Evolutionary conservation across 1,140 invertebrate species (phyloP).

Genomic region (Sycophila sp.): DNA sequence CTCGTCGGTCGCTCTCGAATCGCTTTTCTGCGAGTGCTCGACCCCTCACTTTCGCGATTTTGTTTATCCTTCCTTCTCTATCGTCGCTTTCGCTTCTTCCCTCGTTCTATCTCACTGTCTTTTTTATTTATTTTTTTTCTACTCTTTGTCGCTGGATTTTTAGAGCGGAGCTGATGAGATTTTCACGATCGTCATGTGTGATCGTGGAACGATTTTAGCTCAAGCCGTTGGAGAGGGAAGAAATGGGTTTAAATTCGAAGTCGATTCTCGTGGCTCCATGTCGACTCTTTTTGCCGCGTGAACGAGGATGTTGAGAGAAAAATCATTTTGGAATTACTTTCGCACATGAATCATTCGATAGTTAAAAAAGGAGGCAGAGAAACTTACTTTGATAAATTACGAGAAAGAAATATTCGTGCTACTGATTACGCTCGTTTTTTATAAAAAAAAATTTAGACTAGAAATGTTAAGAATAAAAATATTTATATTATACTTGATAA

Average conservation of each 20-base stretch:
- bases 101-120: background rate
- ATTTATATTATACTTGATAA: too few relatives aligned
- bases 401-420: too few relatives aligned
- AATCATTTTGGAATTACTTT: too few relatives aligned
- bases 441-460: too few relatives aligned
- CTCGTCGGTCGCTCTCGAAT: background rate
- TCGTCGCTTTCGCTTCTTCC: background rate
- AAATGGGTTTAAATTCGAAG: background rate
- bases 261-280: too few relatives aligned
- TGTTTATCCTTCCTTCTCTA: background rate
- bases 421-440: too few relatives aligned
- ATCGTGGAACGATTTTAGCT: conserved; percentile 24
- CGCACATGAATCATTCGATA: too few relatives aligned
- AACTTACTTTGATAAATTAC: too few relatives aligned
- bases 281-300: too few relatives aligned
- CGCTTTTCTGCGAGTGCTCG: background rate
- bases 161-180: conserved; percentile 18
- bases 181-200: conserved; percentile 19
- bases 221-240: background rate
- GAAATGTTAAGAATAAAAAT: too few relatives aligned
- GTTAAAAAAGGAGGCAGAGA: too few relatives aligned
- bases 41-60: background rate
- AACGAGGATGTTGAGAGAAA: too few relatives aligned
- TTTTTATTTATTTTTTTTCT: background rate
- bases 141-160: background rate